Evolutionary conservation across 1,140 invertebrate genomes (phyloP), one percentile per base, ranked within the genome.

Genomic region (Trachymyrmex cornetzi): DNA sequence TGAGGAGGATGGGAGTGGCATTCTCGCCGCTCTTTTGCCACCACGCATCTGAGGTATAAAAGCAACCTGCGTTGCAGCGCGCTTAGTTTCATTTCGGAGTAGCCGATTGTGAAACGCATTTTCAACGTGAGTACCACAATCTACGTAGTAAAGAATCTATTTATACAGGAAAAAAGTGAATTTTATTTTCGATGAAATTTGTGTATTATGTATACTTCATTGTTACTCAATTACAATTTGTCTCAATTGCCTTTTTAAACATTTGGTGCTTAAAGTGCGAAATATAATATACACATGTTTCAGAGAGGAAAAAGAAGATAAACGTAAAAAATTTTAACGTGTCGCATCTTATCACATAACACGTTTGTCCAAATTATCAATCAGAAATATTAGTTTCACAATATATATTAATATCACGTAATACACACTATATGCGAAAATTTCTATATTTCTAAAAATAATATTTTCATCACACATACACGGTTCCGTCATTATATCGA

Each of bases 41-140:
- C 67, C 85, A 50, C 57, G 61, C 61, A 90, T 85, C 74, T 75
- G 66, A 66, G 66, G 77, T 94, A 94, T 94, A 94, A 94, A 94
- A 94, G 93, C 91, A 88, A 92, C 93, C 87, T 86, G 85, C 86
- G 87, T 79, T 72, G 74, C 77, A 89, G 87, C 90, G 90, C 88
- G 90, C 91, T 93, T 92, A 94, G 94, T 94, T 93, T 91, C 88
- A 77, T 84, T 88, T 87, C 75, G 85, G 30, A 89, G 79, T 90
- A 66, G 81, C 81, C 77, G 77, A 90, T 86, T 80, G 88, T 89
- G 89, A 91, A 91, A 69, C 66, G 88, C 89, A 66, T 77, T 92
- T 90, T 87, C 84, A 74, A 88, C 87, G 93, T 93, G 87, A 94
- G 92, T 92, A 91, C 69, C 61, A 72, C 11, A 48, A 86, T 87